Evolutionary conservation across 2,888 invertebrate genomes (phyloP).

Genomic region (Neria commutata): DNA sequence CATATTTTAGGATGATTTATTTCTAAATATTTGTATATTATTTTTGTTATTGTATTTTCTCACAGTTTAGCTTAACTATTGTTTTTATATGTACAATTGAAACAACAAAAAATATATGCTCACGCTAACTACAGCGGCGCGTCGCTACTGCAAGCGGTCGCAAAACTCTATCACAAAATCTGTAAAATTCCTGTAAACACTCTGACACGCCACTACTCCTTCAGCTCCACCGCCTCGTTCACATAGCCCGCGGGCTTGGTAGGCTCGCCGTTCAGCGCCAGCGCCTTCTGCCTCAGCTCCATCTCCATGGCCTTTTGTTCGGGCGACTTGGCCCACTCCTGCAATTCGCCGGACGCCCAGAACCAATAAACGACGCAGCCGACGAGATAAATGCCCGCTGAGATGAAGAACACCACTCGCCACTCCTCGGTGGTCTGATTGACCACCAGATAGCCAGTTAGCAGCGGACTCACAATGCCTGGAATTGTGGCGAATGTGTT

Average conservation of each 20-base stretch:
- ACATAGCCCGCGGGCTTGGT: constrained; percentile 50
- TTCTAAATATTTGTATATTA: too few species aligned
- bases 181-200: constrained; percentile 18
- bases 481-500: constrained; percentile 91
- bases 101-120: too few species aligned
- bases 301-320: constrained; percentile 50
- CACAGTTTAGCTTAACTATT: too few species aligned
- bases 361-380: constrained; percentile 84
- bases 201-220: constrained; percentile 47
- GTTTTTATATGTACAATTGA: too few species aligned
- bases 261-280: constrained; percentile 58
- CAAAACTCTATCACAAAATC: constrained; percentile 10
- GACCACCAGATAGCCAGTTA: constrained; percentile 79
- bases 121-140: too few species aligned
- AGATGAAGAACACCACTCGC: constrained; percentile 85
- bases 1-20: too few species aligned
- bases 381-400: constrained; percentile 80
- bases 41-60: too few species aligned
- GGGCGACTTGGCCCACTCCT: constrained; percentile 74
- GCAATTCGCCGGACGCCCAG: constrained; percentile 80
- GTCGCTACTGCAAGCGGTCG: too few species aligned
- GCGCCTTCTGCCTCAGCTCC: constrained; percentile 44
- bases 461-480: constrained; percentile 86
- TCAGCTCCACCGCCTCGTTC: constrained; percentile 58
- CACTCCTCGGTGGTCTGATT: constrained; percentile 79